phyloP scores from a whole-genome alignment of 2,113 vertebrate species.

The Percopsis transmontana region DNA sequence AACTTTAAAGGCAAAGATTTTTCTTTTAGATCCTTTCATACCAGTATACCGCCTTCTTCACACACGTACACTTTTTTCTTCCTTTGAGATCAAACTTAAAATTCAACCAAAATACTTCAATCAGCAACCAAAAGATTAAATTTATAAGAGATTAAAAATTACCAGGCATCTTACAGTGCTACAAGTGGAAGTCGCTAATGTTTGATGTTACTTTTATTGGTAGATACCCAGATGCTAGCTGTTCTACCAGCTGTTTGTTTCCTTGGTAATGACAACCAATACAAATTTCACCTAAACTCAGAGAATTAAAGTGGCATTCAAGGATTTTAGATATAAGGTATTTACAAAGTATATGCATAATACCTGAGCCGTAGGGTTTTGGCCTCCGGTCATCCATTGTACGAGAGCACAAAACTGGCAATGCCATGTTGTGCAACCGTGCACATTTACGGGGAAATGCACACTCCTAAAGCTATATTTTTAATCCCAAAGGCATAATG shows the following conservation, averaged over 20 bases:
- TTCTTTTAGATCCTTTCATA: slow-evolving; percentile 35
- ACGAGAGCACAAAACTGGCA: too few relatives aligned
- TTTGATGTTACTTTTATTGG: slow-evolving; percentile 31
- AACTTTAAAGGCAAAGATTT: slow-evolving; percentile 48
- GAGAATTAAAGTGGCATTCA: too few relatives aligned
- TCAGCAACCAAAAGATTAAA: slow-evolving; percentile 59
- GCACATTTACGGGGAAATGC: too few relatives aligned
- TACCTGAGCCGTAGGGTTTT: too few relatives aligned
- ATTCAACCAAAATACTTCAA: slow-evolving; percentile 53
- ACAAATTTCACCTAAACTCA: too few relatives aligned
- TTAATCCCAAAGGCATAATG: too few relatives aligned
- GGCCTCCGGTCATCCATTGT: too few relatives aligned
- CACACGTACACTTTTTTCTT: slow-evolving; percentile 46
- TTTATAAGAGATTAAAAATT: slow-evolving; percentile 59
- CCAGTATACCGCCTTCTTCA: slow-evolving; percentile 30
- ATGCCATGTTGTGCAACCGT: too few relatives aligned
- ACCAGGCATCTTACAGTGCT: slow-evolving; percentile 37
- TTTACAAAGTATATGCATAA: too few relatives aligned
- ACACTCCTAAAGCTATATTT: too few relatives aligned
- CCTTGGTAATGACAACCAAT: slow-evolving; percentile 28
- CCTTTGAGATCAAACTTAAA: slow-evolving; percentile 42
- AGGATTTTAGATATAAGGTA: too few relatives aligned
- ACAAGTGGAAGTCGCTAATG: not conserved
- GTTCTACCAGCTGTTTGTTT: slow-evolving; percentile 11
- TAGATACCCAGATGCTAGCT: slow-evolving; percentile 12